A percentile compares a stretch with the other conserved stretches of the same genome.
Conservation (phyloP, 2,888 invertebrate genomes). For the Fragum sueziense region DNA sequence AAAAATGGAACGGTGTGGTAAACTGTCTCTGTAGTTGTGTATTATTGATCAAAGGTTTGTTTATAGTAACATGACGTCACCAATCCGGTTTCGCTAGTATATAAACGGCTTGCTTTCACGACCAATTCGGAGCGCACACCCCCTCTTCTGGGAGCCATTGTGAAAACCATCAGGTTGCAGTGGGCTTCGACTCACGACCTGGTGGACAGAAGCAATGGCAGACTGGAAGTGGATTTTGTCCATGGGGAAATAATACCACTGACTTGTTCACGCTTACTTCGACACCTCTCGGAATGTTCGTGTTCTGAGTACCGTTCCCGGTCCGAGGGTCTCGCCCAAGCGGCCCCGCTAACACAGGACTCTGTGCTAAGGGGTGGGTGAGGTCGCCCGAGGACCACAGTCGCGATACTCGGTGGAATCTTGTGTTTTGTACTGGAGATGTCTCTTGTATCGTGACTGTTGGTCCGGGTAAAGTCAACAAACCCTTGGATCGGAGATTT, state of each 20-base stretch:
- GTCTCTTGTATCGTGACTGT: not conserved
- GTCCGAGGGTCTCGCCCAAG: conserved; percentile 55
- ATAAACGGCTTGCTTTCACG: conserved; percentile 3
- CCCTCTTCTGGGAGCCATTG: conserved; percentile 5
- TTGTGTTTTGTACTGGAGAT: conserved; percentile 1
- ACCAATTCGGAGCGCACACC: conserved; percentile 7
- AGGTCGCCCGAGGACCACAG: conserved; percentile 60
- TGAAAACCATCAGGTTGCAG: conserved; percentile 3
- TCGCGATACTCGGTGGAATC: conserved; percentile 21
- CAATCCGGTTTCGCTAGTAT: not conserved
- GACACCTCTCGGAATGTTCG: conserved; percentile 61
- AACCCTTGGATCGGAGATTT: no score
- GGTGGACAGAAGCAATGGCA: conserved; percentile 39
- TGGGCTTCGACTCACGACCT: conserved; percentile 30
- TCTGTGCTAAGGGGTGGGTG: conserved; percentile 58
- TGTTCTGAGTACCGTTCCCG: conserved; percentile 56
- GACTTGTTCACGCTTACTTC: conserved; percentile 53
- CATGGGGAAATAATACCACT: conserved; percentile 39
- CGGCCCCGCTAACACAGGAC: conserved; percentile 53
- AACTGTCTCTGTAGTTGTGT: conserved; percentile 4
- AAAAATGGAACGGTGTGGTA: not conserved
- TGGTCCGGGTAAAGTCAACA: not conserved
- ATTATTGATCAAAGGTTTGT: not conserved
- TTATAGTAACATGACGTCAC: conserved; percentile 21
- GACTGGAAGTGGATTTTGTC: conserved; percentile 62